phyloP scores from a whole-genome alignment of 2,888 invertebrate species.

The Onthophagus sagittarius region DNA sequence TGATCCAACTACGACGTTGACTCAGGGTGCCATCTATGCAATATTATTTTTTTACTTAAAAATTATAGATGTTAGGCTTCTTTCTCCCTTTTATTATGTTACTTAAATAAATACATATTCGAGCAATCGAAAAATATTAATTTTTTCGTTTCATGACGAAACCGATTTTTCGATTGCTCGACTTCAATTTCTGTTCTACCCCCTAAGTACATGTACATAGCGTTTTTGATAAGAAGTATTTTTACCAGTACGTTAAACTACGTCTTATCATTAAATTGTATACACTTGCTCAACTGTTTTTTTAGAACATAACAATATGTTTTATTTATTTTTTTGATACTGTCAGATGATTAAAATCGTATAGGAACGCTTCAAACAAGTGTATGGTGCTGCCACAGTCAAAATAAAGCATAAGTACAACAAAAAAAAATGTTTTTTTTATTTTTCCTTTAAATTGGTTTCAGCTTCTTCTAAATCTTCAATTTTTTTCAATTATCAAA shows the following conservation, averaged over 20 bases:
- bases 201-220: conserved; percentile 23
- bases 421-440: neutral
- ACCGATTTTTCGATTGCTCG: conserved; percentile 20
- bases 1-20: conserved; percentile 32
- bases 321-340: conserved; percentile 34
- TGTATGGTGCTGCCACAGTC: conserved; percentile 46
- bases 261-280: conserved; percentile 40
- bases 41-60: conserved; percentile 29
- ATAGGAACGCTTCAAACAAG: conserved; percentile 42
- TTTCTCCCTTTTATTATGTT: neutral
- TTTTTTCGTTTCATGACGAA: neutral
- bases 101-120: conserved; percentile 4
- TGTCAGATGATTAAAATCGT: conserved; percentile 31
- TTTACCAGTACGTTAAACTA: conserved; percentile 19
- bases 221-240: conserved; percentile 18
- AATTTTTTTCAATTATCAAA: no score
- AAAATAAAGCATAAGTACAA: conserved; percentile 29
- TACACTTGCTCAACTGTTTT: conserved; percentile 48
- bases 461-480: no score
- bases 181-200: conserved; percentile 15
- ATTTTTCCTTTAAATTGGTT: no score
- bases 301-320: conserved; percentile 29
- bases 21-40: conserved; percentile 52
- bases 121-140: conserved; percentile 21
- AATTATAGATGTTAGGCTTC: conserved; percentile 16